Conservation (phyloP, 2,113 vertebrate genomes). For the Channa maculata region DNA sequence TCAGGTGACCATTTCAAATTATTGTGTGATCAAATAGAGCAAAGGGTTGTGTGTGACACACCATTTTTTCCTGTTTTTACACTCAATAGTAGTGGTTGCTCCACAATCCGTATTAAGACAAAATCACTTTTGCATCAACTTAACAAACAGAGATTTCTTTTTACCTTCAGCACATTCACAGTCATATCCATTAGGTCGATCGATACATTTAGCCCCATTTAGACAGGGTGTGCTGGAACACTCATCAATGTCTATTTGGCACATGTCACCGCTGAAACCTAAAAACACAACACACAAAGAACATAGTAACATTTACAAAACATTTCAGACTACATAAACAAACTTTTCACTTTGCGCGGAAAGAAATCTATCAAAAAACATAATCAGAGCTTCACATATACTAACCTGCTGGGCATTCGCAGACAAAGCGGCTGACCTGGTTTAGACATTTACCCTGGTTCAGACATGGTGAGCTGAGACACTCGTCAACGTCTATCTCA, state of each 20-base stretch:
- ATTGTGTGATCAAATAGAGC: not conserved
- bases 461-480: conserved; percentile 89
- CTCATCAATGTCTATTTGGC: conserved; percentile 95
- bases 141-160: not conserved
- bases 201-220: conserved; percentile 94
- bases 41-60: too few species aligned
- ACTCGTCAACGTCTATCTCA: conserved; percentile 88
- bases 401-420: conserved; percentile 89
- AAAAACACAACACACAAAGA: conserved; percentile 21
- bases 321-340: not conserved
- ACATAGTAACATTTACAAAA: not conserved
- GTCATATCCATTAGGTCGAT: conserved; percentile 93
- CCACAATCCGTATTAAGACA: not conserved
- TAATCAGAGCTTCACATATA: conserved; percentile 5
- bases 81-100: not conserved
- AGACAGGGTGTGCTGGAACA: conserved; percentile 95
- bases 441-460: conserved; percentile 89
- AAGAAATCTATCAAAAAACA: not conserved
- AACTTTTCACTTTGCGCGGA: not conserved
- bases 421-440: conserved; percentile 88
- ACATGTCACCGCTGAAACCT: conserved; percentile 94
- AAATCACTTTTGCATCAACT: not conserved
- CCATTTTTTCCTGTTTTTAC: too few species aligned
- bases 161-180: conserved; percentile 96
- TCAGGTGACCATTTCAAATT: not conserved